Evolutionary conservation across 2,113 vertebrate species (phyloP).

Genomic region (Charina bottae): DNA sequence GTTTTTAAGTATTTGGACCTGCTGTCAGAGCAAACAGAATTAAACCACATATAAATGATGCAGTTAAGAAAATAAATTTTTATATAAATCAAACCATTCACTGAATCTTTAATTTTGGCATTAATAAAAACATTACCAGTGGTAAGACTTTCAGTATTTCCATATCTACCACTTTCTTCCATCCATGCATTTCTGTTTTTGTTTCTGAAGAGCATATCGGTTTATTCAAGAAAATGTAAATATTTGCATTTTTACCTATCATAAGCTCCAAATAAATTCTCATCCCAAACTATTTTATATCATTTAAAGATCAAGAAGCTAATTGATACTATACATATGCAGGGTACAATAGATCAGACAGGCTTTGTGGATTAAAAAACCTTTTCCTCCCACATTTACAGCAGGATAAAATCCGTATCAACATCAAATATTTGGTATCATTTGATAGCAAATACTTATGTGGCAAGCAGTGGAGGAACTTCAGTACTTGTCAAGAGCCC

Average conservation of each 20-base stretch:
- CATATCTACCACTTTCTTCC: neutral
- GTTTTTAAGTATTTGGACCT: neutral
- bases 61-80: neutral
- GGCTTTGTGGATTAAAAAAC: neutral
- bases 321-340: neutral
- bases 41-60: neutral
- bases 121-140: neutral
- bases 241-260: neutral
- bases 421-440: neutral
- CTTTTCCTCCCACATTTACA: neutral
- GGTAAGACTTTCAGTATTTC: neutral
- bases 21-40: neutral
- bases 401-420: neutral
- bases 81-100: neutral
- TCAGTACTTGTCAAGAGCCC: neutral
- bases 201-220: neutral
- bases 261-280: neutral
- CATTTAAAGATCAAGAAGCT: neutral
- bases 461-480: neutral
- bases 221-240: neutral
- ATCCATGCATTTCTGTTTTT: neutral
- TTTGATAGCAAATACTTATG: conserved; percentile 14
- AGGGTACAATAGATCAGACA: neutral
- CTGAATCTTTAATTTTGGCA: neutral
- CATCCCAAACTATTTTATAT: neutral